These are phyloP conservation scores for honey bee (Apis mellifera) DNA, from an alignment of 1,140 invertebrate species.

Conservation along the genomic window Amel_HAv3.1 CM009932.2:7561501-7562000, in stretches of 20 bases:
- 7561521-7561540: too few relatives aligned
- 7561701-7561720: slow-evolving; percentile 39
- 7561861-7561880: neutral
- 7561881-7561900: slow-evolving; percentile 1
- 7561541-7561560: too few relatives aligned
- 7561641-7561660: slow-evolving; percentile 13
- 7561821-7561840: neutral
- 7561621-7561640: neutral
- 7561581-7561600: slow-evolving; percentile 15
- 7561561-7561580: too few relatives aligned
- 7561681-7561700: slow-evolving; percentile 46
- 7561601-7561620: neutral
- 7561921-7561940: neutral
- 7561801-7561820: neutral
- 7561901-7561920: neutral
- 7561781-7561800: neutral
- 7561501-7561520: too few relatives aligned
- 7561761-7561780: neutral
- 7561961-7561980: slow-evolving; percentile 27
- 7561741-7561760: neutral
- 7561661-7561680: slow-evolving; percentile 17
- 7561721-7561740: neutral
- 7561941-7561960: slow-evolving; percentile 25
- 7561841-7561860: too few relatives aligned
- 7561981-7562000: neutral